Base-by-base conservation (phyloP, 2,113 vertebrate species). In the Herpetotheres cachinnans region DNA sequence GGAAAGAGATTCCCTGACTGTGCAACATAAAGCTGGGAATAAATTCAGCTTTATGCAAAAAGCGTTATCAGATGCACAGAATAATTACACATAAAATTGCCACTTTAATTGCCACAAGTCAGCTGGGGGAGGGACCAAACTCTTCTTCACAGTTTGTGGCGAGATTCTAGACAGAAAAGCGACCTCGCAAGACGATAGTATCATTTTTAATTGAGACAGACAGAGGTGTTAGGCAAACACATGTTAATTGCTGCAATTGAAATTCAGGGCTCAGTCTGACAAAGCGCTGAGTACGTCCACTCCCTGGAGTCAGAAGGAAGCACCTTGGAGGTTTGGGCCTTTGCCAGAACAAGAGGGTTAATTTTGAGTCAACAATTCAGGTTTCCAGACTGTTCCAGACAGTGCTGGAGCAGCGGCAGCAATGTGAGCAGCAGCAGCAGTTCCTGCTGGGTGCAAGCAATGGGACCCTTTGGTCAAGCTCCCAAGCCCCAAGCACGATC, bases 201-300 rank as follows among this genome's bases (percentile, higher is more conserved):
- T 97, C 93, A 3, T 85, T 96, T 96, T 96, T 96, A 97, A 96
- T 96, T 96, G 96, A 95, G 87, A 94, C 92, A 96, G 95, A 94
- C 92, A 1, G 90, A 93, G 79, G 90, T 76, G 78, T 95, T 95
- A 88, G 85, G 92, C 96, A 96, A 97, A 94, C 95, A 87, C 4
- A 47, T 12, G 40, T 90, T 95, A 97, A 96, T 97, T 95, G 87
- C 27, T 0, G 34, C 90, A 93, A 69, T 77, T 96, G 96, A 96
- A 97, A 96, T 94, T 88, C 85, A 90, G 85, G 85, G 50, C 92
- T 94, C 42, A 11, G 90, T 66, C 95, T 97, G 90, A 94, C 96
- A 94, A 94, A 95, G 87, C 36, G 14, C 87, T 47, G 82, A 93
- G 93, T 58, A 82, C 1, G 1, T 96, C 92, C 90, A 90, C 74